These are phyloP conservation scores for Orgyia antiqua DNA, from an alignment of 2,888 invertebrate genomes.

Conservation along the genomic window DNA sequence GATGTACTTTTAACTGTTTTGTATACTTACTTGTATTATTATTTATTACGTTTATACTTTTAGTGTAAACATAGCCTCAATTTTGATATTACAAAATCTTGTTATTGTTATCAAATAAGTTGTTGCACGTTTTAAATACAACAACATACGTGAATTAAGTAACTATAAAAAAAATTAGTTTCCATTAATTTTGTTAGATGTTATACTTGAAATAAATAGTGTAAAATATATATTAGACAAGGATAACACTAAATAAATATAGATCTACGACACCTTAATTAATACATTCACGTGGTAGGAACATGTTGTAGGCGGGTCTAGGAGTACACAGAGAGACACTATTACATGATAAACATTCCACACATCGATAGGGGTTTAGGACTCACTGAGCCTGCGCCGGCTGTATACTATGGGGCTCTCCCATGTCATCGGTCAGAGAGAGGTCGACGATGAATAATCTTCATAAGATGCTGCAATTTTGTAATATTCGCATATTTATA, in stretches of 20 bases:
- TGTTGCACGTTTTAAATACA: no score
- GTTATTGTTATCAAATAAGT: no score
- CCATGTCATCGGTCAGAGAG: constrained; percentile 79
- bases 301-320: constrained; percentile 30
- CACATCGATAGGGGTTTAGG: constrained; percentile 66
- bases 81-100: no score
- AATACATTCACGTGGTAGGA: constrained; percentile 44
- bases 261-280: constrained; percentile 50
- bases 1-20: no score
- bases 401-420: constrained; percentile 68
- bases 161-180: no score
- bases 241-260: constrained; percentile 21
- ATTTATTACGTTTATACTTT: no score
- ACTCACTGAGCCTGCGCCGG: constrained; percentile 72
- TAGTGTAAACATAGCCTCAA: no score
- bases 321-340: constrained; percentile 42
- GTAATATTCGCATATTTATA: constrained; percentile 76
- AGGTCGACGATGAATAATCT: constrained; percentile 85
- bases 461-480: constrained; percentile 84
- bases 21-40: no score
- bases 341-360: constrained; percentile 62
- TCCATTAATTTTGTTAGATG: no score
- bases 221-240: constrained; percentile 17
- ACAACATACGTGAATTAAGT: no score
- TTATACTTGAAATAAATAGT: no score